Evolutionary conservation across 2,113 vertebrate genomes (phyloP).

Genomic region (Strix aluco): DNA sequence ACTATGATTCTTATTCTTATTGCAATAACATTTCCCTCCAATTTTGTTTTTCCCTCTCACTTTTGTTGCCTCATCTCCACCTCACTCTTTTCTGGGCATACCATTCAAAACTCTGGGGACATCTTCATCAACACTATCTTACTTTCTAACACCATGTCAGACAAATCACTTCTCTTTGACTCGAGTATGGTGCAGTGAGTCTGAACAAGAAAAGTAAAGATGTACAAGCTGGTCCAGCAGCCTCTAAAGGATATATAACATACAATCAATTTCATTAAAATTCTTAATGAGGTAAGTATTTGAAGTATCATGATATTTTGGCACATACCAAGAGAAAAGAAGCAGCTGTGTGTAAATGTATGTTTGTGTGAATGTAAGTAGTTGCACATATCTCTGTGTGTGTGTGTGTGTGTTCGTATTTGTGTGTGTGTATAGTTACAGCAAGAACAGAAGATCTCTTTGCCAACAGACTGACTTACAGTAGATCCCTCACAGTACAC

Average conservation of each 20-base stretch:
- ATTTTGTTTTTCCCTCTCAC: neutral
- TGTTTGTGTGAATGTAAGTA: neutral
- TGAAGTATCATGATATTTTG: conserved; percentile 25
- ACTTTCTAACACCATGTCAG: neutral
- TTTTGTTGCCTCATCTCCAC: neutral
- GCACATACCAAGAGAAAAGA: neutral
- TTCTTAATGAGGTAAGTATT: neutral
- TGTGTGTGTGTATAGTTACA: neutral
- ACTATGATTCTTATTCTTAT: neutral
- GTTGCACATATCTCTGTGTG: neutral
- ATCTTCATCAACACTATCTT: neutral
- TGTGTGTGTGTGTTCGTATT: too few species aligned
- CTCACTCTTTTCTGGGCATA: neutral
- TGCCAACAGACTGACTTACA: conserved; percentile 46
- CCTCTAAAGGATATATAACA: neutral
- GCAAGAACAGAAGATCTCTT: conserved; percentile 9
- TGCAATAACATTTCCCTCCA: neutral
- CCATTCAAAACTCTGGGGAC: neutral
- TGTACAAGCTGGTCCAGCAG: neutral
- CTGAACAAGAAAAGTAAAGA: neutral
- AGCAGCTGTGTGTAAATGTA: neutral
- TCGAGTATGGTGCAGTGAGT: neutral
- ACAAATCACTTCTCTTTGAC: neutral
- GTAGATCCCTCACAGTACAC: neutral
- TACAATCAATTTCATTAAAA: neutral